Base-by-base conservation (phyloP, 2,797 vertebrate genomes). In the Sardinella longiceps region DNA sequence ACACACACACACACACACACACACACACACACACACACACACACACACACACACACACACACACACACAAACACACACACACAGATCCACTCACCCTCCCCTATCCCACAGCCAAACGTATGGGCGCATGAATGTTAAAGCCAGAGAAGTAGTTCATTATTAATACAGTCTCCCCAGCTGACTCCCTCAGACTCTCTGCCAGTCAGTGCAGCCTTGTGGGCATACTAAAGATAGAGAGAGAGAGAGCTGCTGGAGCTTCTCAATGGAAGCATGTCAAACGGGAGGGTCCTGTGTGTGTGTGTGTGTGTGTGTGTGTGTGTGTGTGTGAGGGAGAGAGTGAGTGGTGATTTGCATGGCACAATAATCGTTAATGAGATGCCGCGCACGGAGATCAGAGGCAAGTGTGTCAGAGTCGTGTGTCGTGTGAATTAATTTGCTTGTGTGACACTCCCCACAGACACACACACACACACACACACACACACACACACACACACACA, bases 201-300 rank as follows among this genome's bases (percentile, higher is more conserved):
- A 70, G 63, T 14, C 30, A 12, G 18, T 7, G 7, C 37, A 77
- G 37, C 70, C 70, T 77, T 77, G 18, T 77, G 70, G 70, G 70
- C 70, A 20, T 77, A 20, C 70, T 77, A 77, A 77, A 77, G 5
- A 77, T 77, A 70, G 66, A 30, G 11, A 77, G 37, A n/a, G n/a
- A n/a, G n/a, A n/a, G n/a, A n/a, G n/a, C n/a, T n/a, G n/a, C 9
- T 18, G 37, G 70, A 77, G 18, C 70, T 43, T 43, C 33, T 77
- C 33, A 77, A 77, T 77, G 70, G 70, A 77, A 77, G 70, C 14
- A 43, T 77, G 70, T 70, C 63, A 70, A 15, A 70, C 11, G 28
- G 28, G 60, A 30, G 60, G 23, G 56, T 18, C 18, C 6, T 58
- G 14, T 25, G 56, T 28, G 56, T 60, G 56, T 60, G 56, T 28